phyloP scores from a whole-genome alignment of 1,140 invertebrate species.

The roundworm (Caenorhabditis elegans) region DNA sequence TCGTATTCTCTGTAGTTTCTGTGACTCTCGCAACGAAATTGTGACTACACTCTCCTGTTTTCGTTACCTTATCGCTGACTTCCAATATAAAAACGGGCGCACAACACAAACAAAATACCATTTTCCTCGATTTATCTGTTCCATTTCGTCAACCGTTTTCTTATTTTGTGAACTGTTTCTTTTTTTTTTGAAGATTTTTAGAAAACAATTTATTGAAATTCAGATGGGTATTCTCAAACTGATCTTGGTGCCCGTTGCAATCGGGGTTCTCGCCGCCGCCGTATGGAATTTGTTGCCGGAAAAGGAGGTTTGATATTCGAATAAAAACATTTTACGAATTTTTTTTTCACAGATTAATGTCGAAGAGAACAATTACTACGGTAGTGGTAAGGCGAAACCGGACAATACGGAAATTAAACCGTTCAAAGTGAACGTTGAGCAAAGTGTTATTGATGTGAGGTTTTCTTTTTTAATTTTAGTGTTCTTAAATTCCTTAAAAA shows the following conservation, averaged over 20 bases:
- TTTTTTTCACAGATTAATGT: background rate
- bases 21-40: background rate
- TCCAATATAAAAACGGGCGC: background rate
- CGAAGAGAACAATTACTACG: slow-evolving; percentile 10
- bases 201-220: background rate
- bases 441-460: slow-evolving; percentile 29
- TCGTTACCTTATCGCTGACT: background rate
- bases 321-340: no score
- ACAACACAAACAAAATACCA: slow-evolving; percentile 8
- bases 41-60: background rate
- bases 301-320: background rate
- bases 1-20: background rate
- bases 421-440: slow-evolving; percentile 34
- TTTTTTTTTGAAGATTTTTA: background rate
- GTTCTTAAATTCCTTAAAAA: no score
- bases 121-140: background rate
- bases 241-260: background rate
- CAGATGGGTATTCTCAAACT: slow-evolving; percentile 21
- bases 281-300: background rate
- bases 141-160: background rate
- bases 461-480: no score
- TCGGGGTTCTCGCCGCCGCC: background rate
- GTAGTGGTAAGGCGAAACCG: background rate
- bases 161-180: background rate
- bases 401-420: slow-evolving; percentile 34